Conservation (phyloP, 2,888 invertebrate species). For the Balanococcus diminutus region DNA sequence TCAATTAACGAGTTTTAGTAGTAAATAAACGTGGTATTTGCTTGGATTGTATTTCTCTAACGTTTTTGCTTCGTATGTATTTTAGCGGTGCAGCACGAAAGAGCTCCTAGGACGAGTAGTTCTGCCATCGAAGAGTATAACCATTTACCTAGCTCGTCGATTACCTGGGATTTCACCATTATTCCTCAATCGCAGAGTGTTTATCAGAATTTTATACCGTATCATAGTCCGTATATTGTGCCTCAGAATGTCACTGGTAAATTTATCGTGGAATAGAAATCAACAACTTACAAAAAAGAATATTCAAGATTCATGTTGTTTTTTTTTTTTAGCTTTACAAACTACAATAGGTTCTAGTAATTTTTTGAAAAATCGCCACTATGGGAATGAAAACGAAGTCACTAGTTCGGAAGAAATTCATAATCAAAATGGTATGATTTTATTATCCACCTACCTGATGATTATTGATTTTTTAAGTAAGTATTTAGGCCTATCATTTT, state of each 20-base stretch:
- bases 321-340: neutral
- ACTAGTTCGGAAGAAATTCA: conserved; percentile 74
- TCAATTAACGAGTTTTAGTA: conserved; percentile 44
- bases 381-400: conserved; percentile 75
- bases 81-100: conserved; percentile 88
- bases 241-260: conserved; percentile 29
- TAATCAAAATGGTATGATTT: neutral
- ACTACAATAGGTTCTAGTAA: neutral
- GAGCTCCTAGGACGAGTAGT: conserved; percentile 71
- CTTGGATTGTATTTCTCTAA: neutral
- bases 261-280: neutral
- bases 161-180: conserved; percentile 14
- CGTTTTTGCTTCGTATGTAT: too few species aligned
- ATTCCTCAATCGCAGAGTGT: conserved; percentile 1
- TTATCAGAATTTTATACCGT: conserved; percentile 39
- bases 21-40: neutral
- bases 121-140: conserved; percentile 1
- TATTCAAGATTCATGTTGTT: too few species aligned
- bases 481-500: neutral
- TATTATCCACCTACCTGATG: too few species aligned
- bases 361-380: conserved; percentile 46
- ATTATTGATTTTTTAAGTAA: too few species aligned
- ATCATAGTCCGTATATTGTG: conserved; percentile 15
- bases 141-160: neutral
- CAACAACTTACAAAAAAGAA: neutral